A percentile compares a stretch with the other conserved stretches of the same genome.
Conservation (phyloP, 2,113 vertebrate species). For the Edolisoma coerulescens region DNA sequence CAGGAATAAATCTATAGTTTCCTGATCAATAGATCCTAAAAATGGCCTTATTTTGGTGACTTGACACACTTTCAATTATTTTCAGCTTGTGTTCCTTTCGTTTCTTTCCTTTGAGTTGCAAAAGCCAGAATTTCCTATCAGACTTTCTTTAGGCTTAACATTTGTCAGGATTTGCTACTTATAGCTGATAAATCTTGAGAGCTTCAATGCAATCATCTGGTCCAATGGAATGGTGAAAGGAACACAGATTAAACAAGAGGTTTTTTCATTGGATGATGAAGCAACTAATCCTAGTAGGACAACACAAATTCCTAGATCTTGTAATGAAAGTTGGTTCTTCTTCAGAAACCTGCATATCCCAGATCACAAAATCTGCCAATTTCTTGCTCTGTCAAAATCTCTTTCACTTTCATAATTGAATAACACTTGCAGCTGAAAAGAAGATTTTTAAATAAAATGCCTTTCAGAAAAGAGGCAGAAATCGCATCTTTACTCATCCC, state of each 20-base stretch:
- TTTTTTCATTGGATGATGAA: background rate
- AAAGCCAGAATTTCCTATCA: background rate
- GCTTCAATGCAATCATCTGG: background rate
- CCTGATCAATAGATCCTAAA: conserved; percentile 8
- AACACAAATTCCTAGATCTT: background rate
- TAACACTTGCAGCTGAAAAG: background rate
- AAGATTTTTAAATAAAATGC: background rate
- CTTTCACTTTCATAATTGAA: background rate
- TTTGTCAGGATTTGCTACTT: background rate
- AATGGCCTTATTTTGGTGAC: background rate
- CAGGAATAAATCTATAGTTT: conserved; percentile 19
- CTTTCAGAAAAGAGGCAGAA: background rate
- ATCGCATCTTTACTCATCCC: background rate
- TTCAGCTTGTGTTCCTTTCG: background rate
- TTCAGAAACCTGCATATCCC: background rate
- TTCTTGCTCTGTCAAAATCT: background rate
- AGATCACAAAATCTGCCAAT: background rate
- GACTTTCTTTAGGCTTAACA: background rate
- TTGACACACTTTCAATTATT: background rate
- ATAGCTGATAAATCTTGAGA: background rate
- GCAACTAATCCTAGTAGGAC: background rate
- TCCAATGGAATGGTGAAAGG: background rate
- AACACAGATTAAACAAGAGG: background rate
- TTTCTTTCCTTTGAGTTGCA: background rate
- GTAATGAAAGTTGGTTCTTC: background rate